Conservation (phyloP, 2,797 vertebrate species). For the Chelidonichthys spinosus region DNA sequence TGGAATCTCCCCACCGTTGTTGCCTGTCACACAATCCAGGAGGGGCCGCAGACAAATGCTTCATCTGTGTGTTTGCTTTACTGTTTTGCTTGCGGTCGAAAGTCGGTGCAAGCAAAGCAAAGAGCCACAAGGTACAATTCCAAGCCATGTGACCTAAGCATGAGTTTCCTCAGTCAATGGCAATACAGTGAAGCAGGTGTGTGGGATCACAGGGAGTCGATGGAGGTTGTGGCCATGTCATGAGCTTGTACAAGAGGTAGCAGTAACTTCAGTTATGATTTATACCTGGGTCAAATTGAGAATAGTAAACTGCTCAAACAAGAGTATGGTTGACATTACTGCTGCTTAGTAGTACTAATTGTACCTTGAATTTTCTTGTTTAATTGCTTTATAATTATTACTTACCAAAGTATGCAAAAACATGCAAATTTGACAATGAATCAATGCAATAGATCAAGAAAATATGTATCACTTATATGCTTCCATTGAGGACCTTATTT, state of each 20-base stretch:
- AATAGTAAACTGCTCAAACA: neutral
- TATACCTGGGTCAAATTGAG: neutral
- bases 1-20: slow-evolving; percentile 76
- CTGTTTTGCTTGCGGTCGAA: slow-evolving; percentile 70
- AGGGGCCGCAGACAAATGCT: slow-evolving; percentile 78
- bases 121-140: slow-evolving; percentile 38
- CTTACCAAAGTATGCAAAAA: neutral
- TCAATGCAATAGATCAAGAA: neutral
- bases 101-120: slow-evolving; percentile 24
- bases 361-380: neutral
- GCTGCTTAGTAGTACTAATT: neutral
- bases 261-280: neutral
- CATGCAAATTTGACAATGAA: neutral
- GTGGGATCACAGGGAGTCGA: slow-evolving; percentile 1
- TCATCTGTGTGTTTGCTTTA: slow-evolving; percentile 80
- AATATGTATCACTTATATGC: neutral
- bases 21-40: slow-evolving; percentile 74
- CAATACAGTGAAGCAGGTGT: neutral
- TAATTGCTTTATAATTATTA: neutral
- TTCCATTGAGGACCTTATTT: neutral
- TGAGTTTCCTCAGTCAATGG: slow-evolving; percentile 24
- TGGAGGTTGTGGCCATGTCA: neutral
- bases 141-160: slow-evolving; percentile 37
- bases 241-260: neutral
- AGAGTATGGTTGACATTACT: neutral